Evolutionary conservation across 2,113 vertebrate genomes (phyloP), one percentile per base, ranked within the genome.

Genomic region (Menura novaehollandiae): DNA sequence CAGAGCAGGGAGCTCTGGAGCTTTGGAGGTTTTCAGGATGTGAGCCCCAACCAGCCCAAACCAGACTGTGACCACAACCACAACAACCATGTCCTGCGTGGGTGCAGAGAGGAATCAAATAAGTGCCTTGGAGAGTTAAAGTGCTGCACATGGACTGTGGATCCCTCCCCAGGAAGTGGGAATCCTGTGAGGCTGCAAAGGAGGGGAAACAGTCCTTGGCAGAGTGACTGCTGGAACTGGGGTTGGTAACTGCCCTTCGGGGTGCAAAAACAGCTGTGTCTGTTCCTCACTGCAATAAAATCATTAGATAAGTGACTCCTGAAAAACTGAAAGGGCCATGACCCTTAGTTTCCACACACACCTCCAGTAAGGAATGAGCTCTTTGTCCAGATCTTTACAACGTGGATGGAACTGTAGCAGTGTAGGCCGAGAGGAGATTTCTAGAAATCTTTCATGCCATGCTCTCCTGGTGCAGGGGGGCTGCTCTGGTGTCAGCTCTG

Each of bases 161-260:
- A 6, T 37, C 35, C 18, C 22, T 66, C 32, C 67, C 23, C 9
- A 39, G 35, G 30, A 15, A 23, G 6, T 3, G 17, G 62, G 32
- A 62, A 26, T 21, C 24, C 32, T 47, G 10, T 5, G 4, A 11
- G 32, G 6, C 5, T 68, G 64, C 35, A 67, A 67, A 63, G 24
- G 1, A 63, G 28, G 52, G 88, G 19, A 18, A 32, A 17, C 0
- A 0, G 17, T 15, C 69, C 28, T 2, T 1, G 27, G 30, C 62
- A 78, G 43, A 32, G 41, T 0, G 0, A 18, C 52, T 26, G 71
- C 37, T 37, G 30, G 17, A 7, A 1, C 9, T 13, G 49, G 35
- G 39, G 20, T 41, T 47, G 33, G 52, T 6, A 67, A 4, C 30
- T 24, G 10, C 15, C 4, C n/a, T 39, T n/a, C 1, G 17, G 24